Evolutionary conservation across 1,140 invertebrate species (phyloP), one percentile per base, ranked within the genome.

Genomic region (Octopus sinensis): DNA sequence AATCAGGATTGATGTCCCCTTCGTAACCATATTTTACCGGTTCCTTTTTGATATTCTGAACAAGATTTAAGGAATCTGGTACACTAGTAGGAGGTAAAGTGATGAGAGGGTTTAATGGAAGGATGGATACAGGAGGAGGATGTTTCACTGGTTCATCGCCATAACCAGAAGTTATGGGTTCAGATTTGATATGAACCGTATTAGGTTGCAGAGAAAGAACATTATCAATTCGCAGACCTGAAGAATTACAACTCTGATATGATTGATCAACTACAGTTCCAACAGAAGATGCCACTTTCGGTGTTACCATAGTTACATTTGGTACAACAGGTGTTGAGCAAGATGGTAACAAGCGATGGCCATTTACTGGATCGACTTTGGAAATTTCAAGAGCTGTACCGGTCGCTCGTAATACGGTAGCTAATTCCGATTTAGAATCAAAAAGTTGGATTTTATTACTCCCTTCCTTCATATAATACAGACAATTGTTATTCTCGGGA

Each of bases 81-180:
- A 13, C 9, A 73, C 13, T 73, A 43, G 30, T 43, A 43, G 30
- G 30, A 43, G 30, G 30, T 43, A 43, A 73, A 23, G 9, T 6
- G 5, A 73, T 13, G 30, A n/a, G 68, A 17, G 68, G 6, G 17
- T 73, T 73, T 73, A 13, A 73, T 13, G 13, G 56, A 17, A 62
- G 56, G 56, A 17, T 1, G 56, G 17, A 17, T 17, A 43, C 30
- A 43, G 0, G 30, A 62, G 1, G 56, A 62, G 56, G 56, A 17
- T 1, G 1, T 12, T 9, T 17, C 9, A 17, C 9, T 12, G 5
- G 68, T 73, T 73, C 68, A 73, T 73, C 68, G 5, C 68, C 68
- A 13, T 73, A 73, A 73, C 68, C 68, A 17, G 68, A 73, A n/a
- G 68, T 73, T 6, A 73, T 73, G 6, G 68, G 68, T 73, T 73